Base-by-base conservation (phyloP, 1,140 invertebrate species). In the Halotydeus destructor region DNA sequence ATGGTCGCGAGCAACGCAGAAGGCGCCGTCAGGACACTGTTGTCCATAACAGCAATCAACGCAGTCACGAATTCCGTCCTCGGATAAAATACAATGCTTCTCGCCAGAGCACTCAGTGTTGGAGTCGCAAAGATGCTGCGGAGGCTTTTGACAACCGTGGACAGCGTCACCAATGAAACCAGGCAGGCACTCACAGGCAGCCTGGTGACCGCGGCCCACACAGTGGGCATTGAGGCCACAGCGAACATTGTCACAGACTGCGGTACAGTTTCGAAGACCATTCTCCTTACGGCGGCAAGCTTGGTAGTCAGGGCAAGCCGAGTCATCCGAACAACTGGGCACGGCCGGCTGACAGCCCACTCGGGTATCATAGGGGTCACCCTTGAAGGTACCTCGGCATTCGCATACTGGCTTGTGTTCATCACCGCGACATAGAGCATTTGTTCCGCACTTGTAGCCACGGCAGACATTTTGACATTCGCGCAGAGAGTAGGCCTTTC, bases 211-310 rank as follows among this genome's bases (percentile, higher is more conserved):
- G 30, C 68, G 61, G 1, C 72, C 69, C 22, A 60, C 61, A 51
- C 82, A 86, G 43, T 73, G 68, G 0, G 81, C 75, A 59, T 84
- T 82, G 41, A 76, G 63, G 14, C 79, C 79, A 53, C 82, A 86
- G 9, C 42, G 36, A 40, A 44, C 50, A n/a, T 49, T 47, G 21
- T 46, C 42, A 23, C 52, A 53, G 24, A 53, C 51, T 37, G 52
- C 52, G 33, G 39, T 31, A 41, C 49, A 48, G 26, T 49, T 43
- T 34, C 41, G 44, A 14, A 48, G 16, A 16, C 47, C 47, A 34
- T 24, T 45, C 12, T 21, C 5, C 22, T 35, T 25, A 24, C 44
- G 44, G 8, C 44, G 44, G 36, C 44, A 45, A 11, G 38, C 12
- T 34, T 41, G 44, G 14, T 18, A 42, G 14, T 42, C 37, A n/a